Conservation (phyloP, 92 coral and sea anemone genomes). For the Porites rus region DNA sequence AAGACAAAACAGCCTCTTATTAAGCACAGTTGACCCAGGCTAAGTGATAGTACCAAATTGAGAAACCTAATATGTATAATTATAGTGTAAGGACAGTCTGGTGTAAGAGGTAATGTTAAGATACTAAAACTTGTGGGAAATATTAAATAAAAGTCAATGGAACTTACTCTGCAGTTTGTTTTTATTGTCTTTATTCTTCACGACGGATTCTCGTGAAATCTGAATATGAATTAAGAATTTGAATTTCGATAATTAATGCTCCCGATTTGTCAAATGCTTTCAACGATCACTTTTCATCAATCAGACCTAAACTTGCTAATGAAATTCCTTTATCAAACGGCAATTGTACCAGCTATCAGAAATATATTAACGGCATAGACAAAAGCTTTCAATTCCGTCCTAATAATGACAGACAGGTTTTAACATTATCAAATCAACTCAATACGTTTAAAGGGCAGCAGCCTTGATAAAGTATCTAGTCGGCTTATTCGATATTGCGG, state of each 20-base stretch:
- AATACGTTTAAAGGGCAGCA: neutral
- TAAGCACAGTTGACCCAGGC: too few species aligned
- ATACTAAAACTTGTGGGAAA: too few species aligned
- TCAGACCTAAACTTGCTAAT: slow-evolving; percentile 60
- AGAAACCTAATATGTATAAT: too few species aligned
- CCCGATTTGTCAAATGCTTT: slow-evolving; percentile 48
- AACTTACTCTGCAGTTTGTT: too few species aligned
- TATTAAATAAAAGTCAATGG: too few species aligned
- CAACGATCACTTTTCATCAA: slow-evolving; percentile 58
- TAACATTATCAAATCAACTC: slow-evolving; percentile 38
- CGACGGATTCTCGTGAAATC: too few species aligned
- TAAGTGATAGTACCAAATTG: too few species aligned
- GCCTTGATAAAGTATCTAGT: slow-evolving; percentile 56
- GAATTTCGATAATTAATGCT: slow-evolving; percentile 10
- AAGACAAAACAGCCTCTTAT: too few species aligned
- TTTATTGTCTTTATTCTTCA: too few species aligned
- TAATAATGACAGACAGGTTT: slow-evolving; percentile 44
- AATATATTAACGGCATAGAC: slow-evolving; percentile 47
- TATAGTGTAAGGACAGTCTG: too few species aligned
- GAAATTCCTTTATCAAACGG: slow-evolving; percentile 38
- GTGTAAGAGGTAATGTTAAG: too few species aligned
- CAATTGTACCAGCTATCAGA: slow-evolving; percentile 28
- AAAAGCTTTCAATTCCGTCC: slow-evolving; percentile 48
- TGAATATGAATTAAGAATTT: too few species aligned
- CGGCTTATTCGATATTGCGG: slow-evolving; percentile 60